Evolutionary conservation across 2,888 invertebrate species (phyloP).

Genomic region (Cyclophora albipunctata): DNA sequence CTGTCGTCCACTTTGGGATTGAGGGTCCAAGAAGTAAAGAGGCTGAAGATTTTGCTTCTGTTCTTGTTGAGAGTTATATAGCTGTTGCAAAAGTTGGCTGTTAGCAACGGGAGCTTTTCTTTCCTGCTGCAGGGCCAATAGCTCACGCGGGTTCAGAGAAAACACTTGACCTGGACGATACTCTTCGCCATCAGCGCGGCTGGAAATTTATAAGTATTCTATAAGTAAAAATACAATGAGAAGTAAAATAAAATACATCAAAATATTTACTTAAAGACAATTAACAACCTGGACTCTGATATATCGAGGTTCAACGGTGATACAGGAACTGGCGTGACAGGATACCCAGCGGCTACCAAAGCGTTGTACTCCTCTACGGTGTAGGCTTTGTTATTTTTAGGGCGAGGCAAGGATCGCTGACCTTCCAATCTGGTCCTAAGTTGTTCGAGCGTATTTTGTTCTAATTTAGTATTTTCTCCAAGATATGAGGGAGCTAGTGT

Average conservation of each 20-base stretch:
- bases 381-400: conserved; percentile 25
- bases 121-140: conserved; percentile 60
- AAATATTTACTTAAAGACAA: conserved; percentile 7
- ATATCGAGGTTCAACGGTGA: conserved; percentile 10
- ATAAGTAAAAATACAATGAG: background rate
- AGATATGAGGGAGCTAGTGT: conserved; percentile 9
- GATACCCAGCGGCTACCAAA: conserved; percentile 25
- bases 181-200: conserved; percentile 43
- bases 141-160: conserved; percentile 57
- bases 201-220: conserved; percentile 19
- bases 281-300: conserved; percentile 16
- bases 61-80: conserved; percentile 54
- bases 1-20: conserved; percentile 55
- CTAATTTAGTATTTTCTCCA: conserved; percentile 12
- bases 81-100: conserved; percentile 51
- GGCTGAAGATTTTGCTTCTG: conserved; percentile 58
- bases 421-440: conserved; percentile 14
- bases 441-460: conserved; percentile 15
- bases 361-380: conserved; percentile 27
- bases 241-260: background rate
- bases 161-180: conserved; percentile 67
- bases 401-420: conserved; percentile 23
- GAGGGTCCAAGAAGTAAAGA: conserved; percentile 56
- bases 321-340: conserved; percentile 26
- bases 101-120: conserved; percentile 50